A percentile compares a stretch with the other conserved stretches of the same genome.
These are phyloP conservation scores for Tupaia chinensis DNA, from an alignment of 2,113 vertebrate genomes.

Conservation along the genomic window DNA sequence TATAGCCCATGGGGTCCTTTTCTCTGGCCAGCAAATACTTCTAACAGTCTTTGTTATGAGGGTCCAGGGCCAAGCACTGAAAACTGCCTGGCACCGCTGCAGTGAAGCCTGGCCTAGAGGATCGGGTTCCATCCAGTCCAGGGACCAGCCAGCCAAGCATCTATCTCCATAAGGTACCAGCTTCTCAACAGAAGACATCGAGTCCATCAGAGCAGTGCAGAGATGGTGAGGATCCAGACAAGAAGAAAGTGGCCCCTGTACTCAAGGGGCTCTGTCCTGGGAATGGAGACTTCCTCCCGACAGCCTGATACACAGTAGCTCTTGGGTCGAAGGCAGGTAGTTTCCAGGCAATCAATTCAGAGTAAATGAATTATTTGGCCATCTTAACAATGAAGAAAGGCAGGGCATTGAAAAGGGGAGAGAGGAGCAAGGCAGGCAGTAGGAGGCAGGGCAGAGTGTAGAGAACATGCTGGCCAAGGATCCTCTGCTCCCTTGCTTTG, in stretches of 20 bases:
- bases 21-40: constrained; percentile 43
- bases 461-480: constrained; percentile 63
- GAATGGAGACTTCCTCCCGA: constrained; percentile 41
- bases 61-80: constrained; percentile 34
- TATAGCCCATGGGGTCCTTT: constrained; percentile 54
- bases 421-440: constrained; percentile 72
- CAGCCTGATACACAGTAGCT: constrained; percentile 66
- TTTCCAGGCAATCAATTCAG: constrained; percentile 75
- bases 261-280: constrained; percentile 57
- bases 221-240: constrained; percentile 57
- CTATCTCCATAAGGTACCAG: constrained; percentile 55
- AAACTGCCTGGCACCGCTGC: constrained; percentile 47
- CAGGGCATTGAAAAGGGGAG: constrained; percentile 47
- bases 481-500: constrained; percentile 50
- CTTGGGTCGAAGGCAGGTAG: constrained; percentile 69
- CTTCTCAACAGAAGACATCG: constrained; percentile 66
- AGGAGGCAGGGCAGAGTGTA: constrained; percentile 62
- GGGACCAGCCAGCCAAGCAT: constrained; percentile 1
- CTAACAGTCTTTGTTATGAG: constrained; percentile 47
- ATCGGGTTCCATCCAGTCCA: constrained; percentile 26
- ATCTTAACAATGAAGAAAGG: constrained; percentile 68
- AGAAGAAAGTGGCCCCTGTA: constrained; percentile 58
- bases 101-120: constrained; percentile 1
- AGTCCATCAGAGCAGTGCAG: constrained; percentile 59
- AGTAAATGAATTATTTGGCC: constrained; percentile 82